Conservation (phyloP, 2,888 invertebrate species). For the Erebia ligea region DNA sequence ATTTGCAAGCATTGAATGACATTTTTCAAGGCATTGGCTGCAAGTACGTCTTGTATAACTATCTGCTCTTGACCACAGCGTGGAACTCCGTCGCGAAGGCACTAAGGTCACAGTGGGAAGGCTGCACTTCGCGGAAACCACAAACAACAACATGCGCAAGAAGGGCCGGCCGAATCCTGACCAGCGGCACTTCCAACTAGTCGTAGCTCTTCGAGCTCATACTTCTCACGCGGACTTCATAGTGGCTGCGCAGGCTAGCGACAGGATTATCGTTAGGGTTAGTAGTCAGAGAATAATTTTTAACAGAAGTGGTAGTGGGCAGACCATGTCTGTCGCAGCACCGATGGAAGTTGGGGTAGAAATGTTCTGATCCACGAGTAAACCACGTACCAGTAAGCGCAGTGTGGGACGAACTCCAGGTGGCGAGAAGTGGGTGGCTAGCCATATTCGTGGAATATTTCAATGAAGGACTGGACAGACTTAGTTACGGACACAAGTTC, state of each 20-base stretch:
- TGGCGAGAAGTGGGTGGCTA: too few relatives aligned
- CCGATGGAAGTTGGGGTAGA: too few relatives aligned
- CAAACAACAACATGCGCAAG: slow-evolving; percentile 99
- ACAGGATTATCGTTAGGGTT: slow-evolving; percentile 98
- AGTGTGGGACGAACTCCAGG: too few relatives aligned
- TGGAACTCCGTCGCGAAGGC: slow-evolving; percentile 93
- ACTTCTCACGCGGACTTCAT: slow-evolving; percentile 91
- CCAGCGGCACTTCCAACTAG: slow-evolving; percentile 97
- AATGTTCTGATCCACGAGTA: too few relatives aligned
- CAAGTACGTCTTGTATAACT: too few relatives aligned
- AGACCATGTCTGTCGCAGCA: too few relatives aligned
- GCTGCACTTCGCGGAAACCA: slow-evolving; percentile 99
- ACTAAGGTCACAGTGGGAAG: slow-evolving; percentile 98
- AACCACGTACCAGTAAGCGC: too few relatives aligned
- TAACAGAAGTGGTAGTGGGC: not conserved
- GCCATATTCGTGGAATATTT: too few relatives aligned
- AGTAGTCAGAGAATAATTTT: slow-evolving; percentile 55
- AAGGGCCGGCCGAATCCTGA: slow-evolving; percentile 99
- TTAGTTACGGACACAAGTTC: too few relatives aligned
- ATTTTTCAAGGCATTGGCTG: too few relatives aligned
- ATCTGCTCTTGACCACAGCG: slow-evolving; percentile 68
- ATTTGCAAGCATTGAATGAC: too few relatives aligned
- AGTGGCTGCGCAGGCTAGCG: slow-evolving; percentile 94
- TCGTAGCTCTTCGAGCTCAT: slow-evolving; percentile 96
- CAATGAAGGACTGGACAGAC: too few relatives aligned